phyloP scores from a whole-genome alignment of 2,888 invertebrate genomes.

The Ochropacha duplaris region DNA sequence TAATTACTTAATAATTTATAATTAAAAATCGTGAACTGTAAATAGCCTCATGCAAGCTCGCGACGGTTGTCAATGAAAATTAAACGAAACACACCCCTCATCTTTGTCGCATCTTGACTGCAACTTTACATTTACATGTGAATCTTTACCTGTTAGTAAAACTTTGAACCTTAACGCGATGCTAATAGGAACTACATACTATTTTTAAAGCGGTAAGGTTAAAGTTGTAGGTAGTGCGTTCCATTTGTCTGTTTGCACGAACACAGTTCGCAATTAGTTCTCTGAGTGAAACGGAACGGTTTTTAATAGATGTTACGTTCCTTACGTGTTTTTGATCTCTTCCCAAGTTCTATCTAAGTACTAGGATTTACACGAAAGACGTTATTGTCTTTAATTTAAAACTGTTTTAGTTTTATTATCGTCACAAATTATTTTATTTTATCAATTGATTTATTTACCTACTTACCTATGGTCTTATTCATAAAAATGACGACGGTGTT shows the following conservation, averaged over 20 bases:
- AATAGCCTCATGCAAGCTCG: conserved; percentile 22
- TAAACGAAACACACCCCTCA: conserved; percentile 63
- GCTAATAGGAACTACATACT: conserved; percentile 4
- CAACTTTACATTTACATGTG: conserved; percentile 12
- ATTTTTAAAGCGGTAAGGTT: conserved; percentile 3
- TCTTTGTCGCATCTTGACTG: conserved; percentile 56
- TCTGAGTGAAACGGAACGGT: conserved; percentile 41
- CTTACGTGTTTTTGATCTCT: conserved; percentile 28
- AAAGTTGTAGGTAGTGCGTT: conserved; percentile 11
- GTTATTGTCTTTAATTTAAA: too few relatives aligned
- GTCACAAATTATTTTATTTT: too few relatives aligned
- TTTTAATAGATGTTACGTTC: conserved; percentile 44
- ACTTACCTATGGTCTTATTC: too few relatives aligned
- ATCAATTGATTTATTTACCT: too few relatives aligned
- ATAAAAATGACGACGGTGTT: too few relatives aligned
- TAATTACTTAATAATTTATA: not conserved
- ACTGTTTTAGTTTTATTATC: too few relatives aligned
- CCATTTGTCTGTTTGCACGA: conserved; percentile 59
- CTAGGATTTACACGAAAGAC: too few relatives aligned
- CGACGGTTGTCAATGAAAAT: conserved; percentile 68
- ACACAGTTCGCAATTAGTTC: conserved; percentile 67
- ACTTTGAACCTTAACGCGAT: conserved; percentile 27
- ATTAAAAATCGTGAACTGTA: conserved; percentile 14
- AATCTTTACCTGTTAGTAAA: conserved; percentile 2
- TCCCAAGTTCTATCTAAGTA: conserved; percentile 12